Conservation (phyloP, 2,113 vertebrate species). For the Capreolus pygargus region DNA sequence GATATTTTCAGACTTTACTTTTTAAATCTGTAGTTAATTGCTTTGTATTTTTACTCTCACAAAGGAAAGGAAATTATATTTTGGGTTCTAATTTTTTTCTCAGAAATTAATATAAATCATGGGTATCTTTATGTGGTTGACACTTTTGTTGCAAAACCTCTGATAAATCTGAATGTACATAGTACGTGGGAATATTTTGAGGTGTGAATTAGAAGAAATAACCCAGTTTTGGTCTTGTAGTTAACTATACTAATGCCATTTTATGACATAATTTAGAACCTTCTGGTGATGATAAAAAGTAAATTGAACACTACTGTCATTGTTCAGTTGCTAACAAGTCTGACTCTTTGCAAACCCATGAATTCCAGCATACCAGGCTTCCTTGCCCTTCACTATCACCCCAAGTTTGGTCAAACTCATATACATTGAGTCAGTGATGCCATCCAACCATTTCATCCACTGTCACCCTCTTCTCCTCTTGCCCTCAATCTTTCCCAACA, state of each 20-base stretch:
- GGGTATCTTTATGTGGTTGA: not conserved
- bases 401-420: not conserved
- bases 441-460: not conserved
- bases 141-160: not conserved
- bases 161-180: not conserved
- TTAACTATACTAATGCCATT: not conserved
- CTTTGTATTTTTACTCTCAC: not conserved
- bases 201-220: not conserved
- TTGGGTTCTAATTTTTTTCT: not conserved
- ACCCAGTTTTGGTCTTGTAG: not conserved
- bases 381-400: not conserved
- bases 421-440: not conserved
- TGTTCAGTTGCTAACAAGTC: not conserved
- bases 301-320: not conserved
- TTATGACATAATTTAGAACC: not conserved
- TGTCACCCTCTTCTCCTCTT: not conserved
- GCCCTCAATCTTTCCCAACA: not conserved
- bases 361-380: not conserved
- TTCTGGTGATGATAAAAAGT: not conserved
- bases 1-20: not conserved
- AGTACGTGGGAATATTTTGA: not conserved
- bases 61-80: not conserved
- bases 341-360: not conserved
- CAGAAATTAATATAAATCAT: not conserved
- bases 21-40: not conserved